These are phyloP conservation scores for Gadus macrocephalus DNA, from an alignment of 2,113 vertebrate genomes.

Conservation along the genomic window DNA sequence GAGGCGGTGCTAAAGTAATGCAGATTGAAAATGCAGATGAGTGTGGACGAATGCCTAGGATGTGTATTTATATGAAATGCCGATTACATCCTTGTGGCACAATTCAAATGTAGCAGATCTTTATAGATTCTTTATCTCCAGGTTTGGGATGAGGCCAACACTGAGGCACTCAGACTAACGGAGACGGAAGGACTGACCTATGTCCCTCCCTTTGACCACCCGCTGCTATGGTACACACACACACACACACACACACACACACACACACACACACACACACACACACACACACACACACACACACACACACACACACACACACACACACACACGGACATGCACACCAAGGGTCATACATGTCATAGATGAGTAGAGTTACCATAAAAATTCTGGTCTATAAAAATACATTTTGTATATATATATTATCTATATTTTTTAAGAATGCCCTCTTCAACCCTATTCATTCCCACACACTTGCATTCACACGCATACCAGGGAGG, in stretches of 20 bases:
- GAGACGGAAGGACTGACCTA: constrained; percentile 62
- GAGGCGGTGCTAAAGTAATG: too few relatives aligned
- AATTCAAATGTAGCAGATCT: not conserved
- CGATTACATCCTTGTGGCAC: not conserved
- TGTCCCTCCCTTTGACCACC: constrained; percentile 74
- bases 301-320: constrained; percentile 4
- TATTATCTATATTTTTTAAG: not conserved
- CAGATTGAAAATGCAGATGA: too few relatives aligned
- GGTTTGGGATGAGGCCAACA: constrained; percentile 78
- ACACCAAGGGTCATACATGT: not conserved
- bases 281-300: not conserved
- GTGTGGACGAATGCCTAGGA: too few relatives aligned
- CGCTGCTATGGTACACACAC: constrained; percentile 70
- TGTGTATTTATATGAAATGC: not conserved
- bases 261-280: not conserved
- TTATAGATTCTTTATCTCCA: constrained; percentile 25
- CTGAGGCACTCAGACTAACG: constrained; percentile 64
- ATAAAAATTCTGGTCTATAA: too few relatives aligned
- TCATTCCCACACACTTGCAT: not conserved
- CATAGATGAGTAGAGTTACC: too few relatives aligned
- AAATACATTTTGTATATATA: too few relatives aligned
- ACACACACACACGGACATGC: not conserved
- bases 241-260: not conserved
- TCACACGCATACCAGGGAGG: constrained; percentile 58
- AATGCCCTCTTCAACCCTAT: not conserved